These are phyloP conservation scores for Poecilobothrus nobilitatus DNA, from an alignment of 2,888 invertebrate species.

Conservation along the genomic window DNA sequence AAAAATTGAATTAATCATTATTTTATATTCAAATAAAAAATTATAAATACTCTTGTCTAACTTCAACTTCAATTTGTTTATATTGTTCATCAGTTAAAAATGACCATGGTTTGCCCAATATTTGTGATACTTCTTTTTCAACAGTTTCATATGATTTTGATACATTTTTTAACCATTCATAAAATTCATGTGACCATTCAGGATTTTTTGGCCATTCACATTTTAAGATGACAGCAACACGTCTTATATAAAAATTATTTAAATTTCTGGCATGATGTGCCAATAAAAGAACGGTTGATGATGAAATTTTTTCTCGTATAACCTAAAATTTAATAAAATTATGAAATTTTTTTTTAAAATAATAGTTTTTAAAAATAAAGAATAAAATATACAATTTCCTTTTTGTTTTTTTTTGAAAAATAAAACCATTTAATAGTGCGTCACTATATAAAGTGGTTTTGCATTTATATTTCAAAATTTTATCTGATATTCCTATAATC, in stretches of 20 bases:
- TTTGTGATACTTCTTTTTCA: conserved; percentile 59
- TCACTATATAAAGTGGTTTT: no score
- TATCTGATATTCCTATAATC: no score
- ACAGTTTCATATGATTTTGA: conserved; percentile 56
- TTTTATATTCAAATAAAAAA: no score
- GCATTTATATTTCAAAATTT: no score
- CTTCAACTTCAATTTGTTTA: conserved; percentile 45
- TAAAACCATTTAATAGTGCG: no score
- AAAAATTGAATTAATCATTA: no score
- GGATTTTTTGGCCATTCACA: conserved; percentile 59
- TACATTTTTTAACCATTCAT: conserved; percentile 54
- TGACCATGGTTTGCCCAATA: conserved; percentile 59
- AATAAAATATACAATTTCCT: background rate
- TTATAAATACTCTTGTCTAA: conserved; percentile 20
- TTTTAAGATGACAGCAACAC: conserved; percentile 61
- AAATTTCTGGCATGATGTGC: conserved; percentile 57
- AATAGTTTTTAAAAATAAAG: background rate
- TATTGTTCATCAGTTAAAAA: conserved; percentile 59
- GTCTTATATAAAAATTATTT: conserved; percentile 54
- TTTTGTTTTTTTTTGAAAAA: background rate
- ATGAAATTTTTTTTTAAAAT: no score
- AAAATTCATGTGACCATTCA: conserved; percentile 60
- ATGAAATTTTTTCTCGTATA: conserved; percentile 67
- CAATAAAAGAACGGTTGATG: conserved; percentile 63
- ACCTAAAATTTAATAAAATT: conserved; percentile 51